Conservation (phyloP, 2,113 vertebrate genomes). For the Oryzias curvinotus region DNA sequence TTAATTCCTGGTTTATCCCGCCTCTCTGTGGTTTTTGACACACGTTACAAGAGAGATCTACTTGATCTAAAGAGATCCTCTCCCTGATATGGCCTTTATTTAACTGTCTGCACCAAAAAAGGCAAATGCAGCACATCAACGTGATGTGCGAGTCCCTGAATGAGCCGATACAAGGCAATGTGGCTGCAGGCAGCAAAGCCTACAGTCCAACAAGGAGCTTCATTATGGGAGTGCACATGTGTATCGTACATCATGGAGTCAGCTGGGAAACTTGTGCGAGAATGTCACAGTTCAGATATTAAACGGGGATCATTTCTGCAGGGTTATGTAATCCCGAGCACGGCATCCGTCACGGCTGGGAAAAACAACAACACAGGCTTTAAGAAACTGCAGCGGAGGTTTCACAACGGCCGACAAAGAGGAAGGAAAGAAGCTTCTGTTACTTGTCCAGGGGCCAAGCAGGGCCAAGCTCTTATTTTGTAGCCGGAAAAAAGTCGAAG, state of each 20-base stretch:
- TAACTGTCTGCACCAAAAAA: background rate
- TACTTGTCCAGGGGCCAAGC: too few species aligned
- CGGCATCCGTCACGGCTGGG: background rate
- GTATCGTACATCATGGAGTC: slow-evolving; percentile 10
- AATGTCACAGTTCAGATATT: slow-evolving; percentile 2
- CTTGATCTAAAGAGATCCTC: too few species aligned
- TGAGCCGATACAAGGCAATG: background rate
- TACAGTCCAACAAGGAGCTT: slow-evolving; percentile 17
- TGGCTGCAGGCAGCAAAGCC: slow-evolving; percentile 4
- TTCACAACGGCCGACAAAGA: slow-evolving; percentile 11
- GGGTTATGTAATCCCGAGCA: background rate
- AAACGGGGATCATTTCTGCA: background rate
- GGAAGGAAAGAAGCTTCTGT: background rate
- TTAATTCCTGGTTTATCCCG: too few species aligned
- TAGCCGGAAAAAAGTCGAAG: too few species aligned
- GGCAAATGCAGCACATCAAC: background rate
- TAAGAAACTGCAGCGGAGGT: background rate
- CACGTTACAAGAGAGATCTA: too few species aligned
- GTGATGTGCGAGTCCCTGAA: background rate
- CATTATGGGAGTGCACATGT: background rate
- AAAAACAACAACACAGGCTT: background rate
- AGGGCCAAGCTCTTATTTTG: too few species aligned
- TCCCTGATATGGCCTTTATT: too few species aligned
- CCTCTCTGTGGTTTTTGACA: too few species aligned
- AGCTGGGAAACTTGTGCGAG: slow-evolving; percentile 8